Evolutionary conservation across 1,140 invertebrate genomes (phyloP), one percentile per base, ranked within the genome.

Genomic region (Adoxophyes honmai): DNA sequence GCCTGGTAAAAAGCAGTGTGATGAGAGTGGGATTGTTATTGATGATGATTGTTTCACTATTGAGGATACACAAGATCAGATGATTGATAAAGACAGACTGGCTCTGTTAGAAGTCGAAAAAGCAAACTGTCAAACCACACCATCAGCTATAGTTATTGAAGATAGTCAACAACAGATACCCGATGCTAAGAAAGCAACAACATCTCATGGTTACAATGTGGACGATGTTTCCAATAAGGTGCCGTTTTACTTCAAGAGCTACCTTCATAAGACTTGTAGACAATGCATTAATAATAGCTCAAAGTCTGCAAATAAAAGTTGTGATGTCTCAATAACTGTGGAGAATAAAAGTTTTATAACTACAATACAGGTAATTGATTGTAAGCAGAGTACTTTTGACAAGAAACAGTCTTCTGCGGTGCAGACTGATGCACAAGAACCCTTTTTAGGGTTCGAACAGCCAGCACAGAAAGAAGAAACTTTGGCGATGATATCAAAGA

Each of bases 11-110:
- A 39, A 35, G 61, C 68, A 78, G 10, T 68, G 69, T 54, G 69
- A 75, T 67, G 75, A 85, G 54, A 82, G 73, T 78, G 80, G 75
- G 10, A 78, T 78, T 52, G 67, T 68, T 28, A 60, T 70, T 56
- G 76, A 82, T 56, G 76, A 82, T 69, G 70, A 80, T 71, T 73
- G 78, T 7, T 38, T 44, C 33, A 71, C 70, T 5, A 75, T 86
- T 52, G 66, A 78, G 55, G 78, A 77, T 56, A 66, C 67, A 48
- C 67, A 73, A 55, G 73, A 39, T 53, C 48, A 63, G 33, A 55
- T 57, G 34, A 15, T 79, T 57, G 80, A 85, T 68, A 87, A 85
- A 65, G 81, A 87, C 66, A 67, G 59, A 62, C 34, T 68, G 8
- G 75, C 79, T 55, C 68, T 85, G 9, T 13, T 73, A 55, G 66